These are phyloP conservation scores for Emydocephalus ijimae DNA, from an alignment of 2,113 vertebrate species.

Conservation along the genomic window DNA sequence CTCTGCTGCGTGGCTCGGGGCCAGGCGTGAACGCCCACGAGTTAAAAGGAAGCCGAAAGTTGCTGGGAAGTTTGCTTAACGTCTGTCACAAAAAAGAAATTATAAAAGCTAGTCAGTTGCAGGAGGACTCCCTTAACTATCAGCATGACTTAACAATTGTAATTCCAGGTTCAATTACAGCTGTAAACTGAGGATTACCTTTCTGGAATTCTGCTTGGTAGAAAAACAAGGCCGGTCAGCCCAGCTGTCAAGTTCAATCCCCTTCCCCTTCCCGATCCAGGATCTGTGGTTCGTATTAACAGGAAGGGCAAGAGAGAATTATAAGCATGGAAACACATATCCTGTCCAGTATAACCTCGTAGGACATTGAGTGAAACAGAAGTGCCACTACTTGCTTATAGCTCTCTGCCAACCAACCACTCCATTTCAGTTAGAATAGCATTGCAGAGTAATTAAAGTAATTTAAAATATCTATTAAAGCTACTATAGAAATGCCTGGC, in stretches of 20 bases:
- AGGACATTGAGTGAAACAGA: not conserved
- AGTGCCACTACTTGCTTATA: not conserved
- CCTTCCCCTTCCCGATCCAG: not conserved
- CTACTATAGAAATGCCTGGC: not conserved
- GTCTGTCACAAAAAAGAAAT: not conserved
- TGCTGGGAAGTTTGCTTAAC: not conserved
- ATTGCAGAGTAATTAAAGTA: not conserved
- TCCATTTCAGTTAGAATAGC: not conserved
- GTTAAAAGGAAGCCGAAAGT: too few species aligned
- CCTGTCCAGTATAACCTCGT: not conserved
- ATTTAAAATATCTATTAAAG: not conserved
- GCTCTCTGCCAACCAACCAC: not conserved
- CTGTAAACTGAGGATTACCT: not conserved
- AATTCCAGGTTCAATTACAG: not conserved
- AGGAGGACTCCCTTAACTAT: not conserved
- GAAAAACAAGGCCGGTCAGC: not conserved
- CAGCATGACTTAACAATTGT: not conserved
- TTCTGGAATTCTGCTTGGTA: not conserved
- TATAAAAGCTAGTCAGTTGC: not conserved
- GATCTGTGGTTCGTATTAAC: not conserved
- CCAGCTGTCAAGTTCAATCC: not conserved
- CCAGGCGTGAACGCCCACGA: too few species aligned
- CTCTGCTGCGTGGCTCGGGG: too few species aligned
- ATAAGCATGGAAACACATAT: not conserved
- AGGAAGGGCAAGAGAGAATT: not conserved